Evolutionary conservation across 2,113 vertebrate species (phyloP).

Genomic region (Theristicus caerulescens): DNA sequence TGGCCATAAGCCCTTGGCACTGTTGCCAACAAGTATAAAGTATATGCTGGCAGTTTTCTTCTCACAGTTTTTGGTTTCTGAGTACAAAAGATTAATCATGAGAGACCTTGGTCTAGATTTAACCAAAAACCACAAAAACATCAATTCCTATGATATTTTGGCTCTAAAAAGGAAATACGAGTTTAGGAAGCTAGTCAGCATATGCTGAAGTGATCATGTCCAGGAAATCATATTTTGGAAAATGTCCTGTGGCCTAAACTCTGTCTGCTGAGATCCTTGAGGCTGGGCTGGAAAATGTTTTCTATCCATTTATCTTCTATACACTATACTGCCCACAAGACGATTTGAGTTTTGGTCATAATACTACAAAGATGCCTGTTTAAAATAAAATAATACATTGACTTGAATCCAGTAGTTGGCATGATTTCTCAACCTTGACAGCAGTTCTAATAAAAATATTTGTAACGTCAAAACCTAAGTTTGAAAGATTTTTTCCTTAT

Average conservation of each 20-base stretch:
- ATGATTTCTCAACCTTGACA: not conserved
- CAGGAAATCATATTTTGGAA: not conserved
- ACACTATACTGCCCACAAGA: not conserved
- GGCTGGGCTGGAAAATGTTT: not conserved
- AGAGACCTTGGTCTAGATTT: not conserved
- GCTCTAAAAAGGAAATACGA: not conserved
- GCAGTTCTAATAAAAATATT: not conserved
- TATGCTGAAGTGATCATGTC: not conserved
- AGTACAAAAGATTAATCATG: not conserved
- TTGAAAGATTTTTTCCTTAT: not conserved
- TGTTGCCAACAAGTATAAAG: constrained; percentile 6
- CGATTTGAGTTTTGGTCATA: not conserved
- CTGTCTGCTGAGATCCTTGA: not conserved
- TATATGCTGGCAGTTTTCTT: constrained; percentile 30
- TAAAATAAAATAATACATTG: not conserved
- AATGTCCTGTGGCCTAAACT: not conserved
- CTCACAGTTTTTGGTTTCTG: not conserved
- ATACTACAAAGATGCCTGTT: not conserved
- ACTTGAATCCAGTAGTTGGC: not conserved
- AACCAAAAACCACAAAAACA: not conserved
- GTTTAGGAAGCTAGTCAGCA: not conserved
- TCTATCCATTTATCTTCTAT: not conserved
- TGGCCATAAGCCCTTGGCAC: constrained; percentile 9
- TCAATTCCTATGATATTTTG: not conserved
- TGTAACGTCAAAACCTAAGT: not conserved